Conservation (phyloP, 2,113 vertebrate species). For the Percopsis transmontana region DNA sequence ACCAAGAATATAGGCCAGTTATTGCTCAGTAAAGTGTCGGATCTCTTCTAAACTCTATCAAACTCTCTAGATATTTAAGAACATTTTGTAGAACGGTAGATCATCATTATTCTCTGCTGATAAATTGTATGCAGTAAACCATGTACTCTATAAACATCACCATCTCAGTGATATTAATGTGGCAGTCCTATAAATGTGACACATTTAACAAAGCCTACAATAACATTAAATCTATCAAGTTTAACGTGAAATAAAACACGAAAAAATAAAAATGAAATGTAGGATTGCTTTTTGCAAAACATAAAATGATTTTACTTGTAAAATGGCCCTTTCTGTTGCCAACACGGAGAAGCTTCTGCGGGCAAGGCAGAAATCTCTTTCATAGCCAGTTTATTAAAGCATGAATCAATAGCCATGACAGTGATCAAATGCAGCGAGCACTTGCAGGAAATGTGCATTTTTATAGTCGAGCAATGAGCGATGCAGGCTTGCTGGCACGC, state of each 20-base stretch:
- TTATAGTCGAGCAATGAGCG: slow-evolving; percentile 54
- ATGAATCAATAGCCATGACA: slow-evolving; percentile 41
- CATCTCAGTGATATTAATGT: slow-evolving; percentile 16
- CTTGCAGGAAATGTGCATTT: slow-evolving; percentile 59
- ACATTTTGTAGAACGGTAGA: no score
- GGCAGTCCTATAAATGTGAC: slow-evolving; percentile 6
- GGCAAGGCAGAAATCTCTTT: slow-evolving; percentile 12
- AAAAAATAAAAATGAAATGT: slow-evolving; percentile 4
- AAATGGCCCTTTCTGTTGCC: slow-evolving; percentile 7
- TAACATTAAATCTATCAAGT: neutral
- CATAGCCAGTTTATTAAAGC: slow-evolving; percentile 30
- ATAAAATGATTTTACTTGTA: neutral
- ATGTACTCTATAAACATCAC: slow-evolving; percentile 16
- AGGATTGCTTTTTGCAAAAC: neutral
- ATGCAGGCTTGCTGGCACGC: slow-evolving; percentile 51
- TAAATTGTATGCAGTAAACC: neutral
- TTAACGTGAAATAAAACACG: neutral
- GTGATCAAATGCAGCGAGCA: slow-evolving; percentile 49
- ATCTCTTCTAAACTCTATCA: no score
- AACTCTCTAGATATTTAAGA: no score
- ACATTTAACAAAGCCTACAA: neutral
- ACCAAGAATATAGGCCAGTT: no score
- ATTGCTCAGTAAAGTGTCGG: no score
- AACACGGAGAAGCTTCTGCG: slow-evolving; percentile 8
- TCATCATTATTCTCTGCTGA: no score